Evolutionary conservation across 92 coral and sea anemone species (phyloP).

Genomic region (Epizoanthus scotinus): DNA sequence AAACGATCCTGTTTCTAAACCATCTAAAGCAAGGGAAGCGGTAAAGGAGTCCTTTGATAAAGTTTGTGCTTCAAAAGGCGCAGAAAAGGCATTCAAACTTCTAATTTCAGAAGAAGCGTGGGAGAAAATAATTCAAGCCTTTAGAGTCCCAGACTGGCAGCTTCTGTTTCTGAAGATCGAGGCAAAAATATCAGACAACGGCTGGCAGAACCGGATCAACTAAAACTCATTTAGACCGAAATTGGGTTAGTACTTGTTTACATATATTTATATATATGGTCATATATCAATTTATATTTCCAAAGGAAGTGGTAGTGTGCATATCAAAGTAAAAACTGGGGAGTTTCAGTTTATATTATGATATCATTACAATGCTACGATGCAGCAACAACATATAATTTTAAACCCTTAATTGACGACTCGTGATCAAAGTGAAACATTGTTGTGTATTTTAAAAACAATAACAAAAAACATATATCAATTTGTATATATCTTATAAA

Average conservation of each 20-base stretch:
- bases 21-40: conserved; percentile 31
- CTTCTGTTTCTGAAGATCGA: conserved; percentile 37
- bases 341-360: no score
- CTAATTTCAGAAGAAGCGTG: conserved; percentile 38
- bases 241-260: conserved; percentile 35
- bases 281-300: no score
- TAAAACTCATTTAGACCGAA: conserved; percentile 34
- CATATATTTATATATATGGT: no score
- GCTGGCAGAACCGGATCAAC: conserved; percentile 43
- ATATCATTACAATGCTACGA: no score
- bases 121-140: conserved; percentile 24
- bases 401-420: no score
- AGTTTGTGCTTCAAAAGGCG: conserved; percentile 33
- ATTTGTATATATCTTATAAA: no score
- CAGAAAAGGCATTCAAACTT: conserved; percentile 27
- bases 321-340: no score
- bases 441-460: no score
- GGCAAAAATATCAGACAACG: conserved; percentile 43
- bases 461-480: no score
- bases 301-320: no score
- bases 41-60: conserved; percentile 20
- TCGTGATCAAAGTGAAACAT: no score
- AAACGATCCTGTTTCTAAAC: conserved; percentile 12
- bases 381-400: no score
- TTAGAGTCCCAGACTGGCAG: conserved; percentile 61